Conservation (phyloP, 1,140 invertebrate genomes). For the Euglossa dilemma region DNA sequence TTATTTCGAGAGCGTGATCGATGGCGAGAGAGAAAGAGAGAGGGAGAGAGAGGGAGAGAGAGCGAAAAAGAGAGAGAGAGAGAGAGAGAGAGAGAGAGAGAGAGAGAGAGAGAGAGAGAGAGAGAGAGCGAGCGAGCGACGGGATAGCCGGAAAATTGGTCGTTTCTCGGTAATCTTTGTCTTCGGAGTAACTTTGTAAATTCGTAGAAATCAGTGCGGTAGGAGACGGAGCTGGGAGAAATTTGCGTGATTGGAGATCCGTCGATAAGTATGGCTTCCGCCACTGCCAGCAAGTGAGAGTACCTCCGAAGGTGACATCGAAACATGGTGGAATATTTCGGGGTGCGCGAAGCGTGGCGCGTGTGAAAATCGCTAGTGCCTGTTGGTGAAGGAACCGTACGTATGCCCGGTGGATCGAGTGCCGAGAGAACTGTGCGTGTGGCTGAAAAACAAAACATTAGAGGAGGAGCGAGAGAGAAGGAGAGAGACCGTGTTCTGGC, state of each 20-base stretch:
- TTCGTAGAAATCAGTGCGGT: not conserved
- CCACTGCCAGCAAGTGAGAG: slow-evolving; percentile 78
- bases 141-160: too few relatives aligned
- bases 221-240: not conserved
- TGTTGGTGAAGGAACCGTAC: not conserved
- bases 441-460: slow-evolving; percentile 27
- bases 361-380: slow-evolving; percentile 37
- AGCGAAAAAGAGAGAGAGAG: too few relatives aligned
- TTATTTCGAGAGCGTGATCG: too few relatives aligned
- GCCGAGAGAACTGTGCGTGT: not conserved
- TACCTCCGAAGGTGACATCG: slow-evolving; percentile 69
- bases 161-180: not conserved
- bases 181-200: not conserved
- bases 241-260: not conserved
- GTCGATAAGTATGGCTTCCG: slow-evolving; percentile 77
- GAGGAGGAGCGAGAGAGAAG: slow-evolving; percentile 1
- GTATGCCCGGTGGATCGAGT: slow-evolving; percentile 2
- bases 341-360: slow-evolving; percentile 56
- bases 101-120: too few relatives aligned
- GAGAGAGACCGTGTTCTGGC: slow-evolving; percentile 23
- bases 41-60: too few relatives aligned
- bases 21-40: too few relatives aligned
- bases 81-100: too few relatives aligned
- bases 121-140: too few relatives aligned
- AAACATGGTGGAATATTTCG: slow-evolving; percentile 56